These are phyloP conservation scores for Chromoteleia sp. DNA, from an alignment of 2,888 invertebrate genomes.

Conservation along the genomic window DNA sequence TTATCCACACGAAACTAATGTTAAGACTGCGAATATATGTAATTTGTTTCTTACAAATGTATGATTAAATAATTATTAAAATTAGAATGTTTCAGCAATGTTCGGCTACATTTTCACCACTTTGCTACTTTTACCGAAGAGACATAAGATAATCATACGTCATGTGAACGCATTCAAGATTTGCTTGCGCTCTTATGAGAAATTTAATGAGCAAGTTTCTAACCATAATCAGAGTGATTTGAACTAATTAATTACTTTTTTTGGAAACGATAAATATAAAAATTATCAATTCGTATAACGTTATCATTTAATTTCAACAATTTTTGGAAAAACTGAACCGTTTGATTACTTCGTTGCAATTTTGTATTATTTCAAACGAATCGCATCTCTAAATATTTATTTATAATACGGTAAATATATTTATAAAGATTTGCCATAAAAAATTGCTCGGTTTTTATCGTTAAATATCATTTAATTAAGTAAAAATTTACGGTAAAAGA, in stretches of 20 bases:
- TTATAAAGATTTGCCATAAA: no score
- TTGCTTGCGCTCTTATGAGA: conserved; percentile 33
- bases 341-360: no score
- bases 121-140: conserved; percentile 50
- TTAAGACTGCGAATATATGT: not conserved
- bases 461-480: not conserved
- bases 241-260: conserved; percentile 25
- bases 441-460: no score
- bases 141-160: conserved; percentile 41
- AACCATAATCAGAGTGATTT: conserved; percentile 16
- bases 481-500: not conserved
- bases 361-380: no score
- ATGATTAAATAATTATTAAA: conserved; percentile 53
- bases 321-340: no score
- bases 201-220: conserved; percentile 54
- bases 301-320: no score
- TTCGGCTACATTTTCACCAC: conserved; percentile 45
- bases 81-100: conserved; percentile 43
- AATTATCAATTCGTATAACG: conserved; percentile 2
- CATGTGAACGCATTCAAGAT: conserved; percentile 3
- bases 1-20: conserved; percentile 26
- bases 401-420: no score
- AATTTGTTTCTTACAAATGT: conserved; percentile 24
- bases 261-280: not conserved
- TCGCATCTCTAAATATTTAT: no score